A percentile compares a stretch with the other conserved stretches of the same genome.
These are phyloP conservation scores for Tiphia femorata DNA, from an alignment of 2,888 invertebrate species.

Conservation along the genomic window DNA sequence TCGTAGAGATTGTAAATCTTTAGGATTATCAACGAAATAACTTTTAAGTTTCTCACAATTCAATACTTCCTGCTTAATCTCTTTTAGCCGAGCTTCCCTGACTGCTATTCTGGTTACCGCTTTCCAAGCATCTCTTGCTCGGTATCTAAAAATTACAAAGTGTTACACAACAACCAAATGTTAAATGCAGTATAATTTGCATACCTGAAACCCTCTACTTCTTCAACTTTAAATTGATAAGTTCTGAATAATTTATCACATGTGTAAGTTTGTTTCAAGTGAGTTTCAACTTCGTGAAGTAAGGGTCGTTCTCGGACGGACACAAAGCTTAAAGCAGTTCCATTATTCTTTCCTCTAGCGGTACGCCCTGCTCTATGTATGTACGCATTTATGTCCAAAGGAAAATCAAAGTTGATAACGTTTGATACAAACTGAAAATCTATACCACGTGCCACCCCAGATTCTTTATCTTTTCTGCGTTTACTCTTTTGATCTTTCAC, in stretches of 20 bases:
- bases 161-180: not conserved
- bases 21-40: constrained; percentile 93
- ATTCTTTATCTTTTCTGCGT: constrained; percentile 89
- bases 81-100: constrained; percentile 92
- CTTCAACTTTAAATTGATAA: constrained; percentile 94
- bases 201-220: constrained; percentile 92
- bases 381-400: constrained; percentile 88
- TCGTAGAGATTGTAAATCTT: constrained; percentile 86
- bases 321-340: constrained; percentile 91
- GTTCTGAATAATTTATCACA: constrained; percentile 77
- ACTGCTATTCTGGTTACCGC: constrained; percentile 95
- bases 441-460: constrained; percentile 95
- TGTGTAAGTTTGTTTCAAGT: constrained; percentile 77
- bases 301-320: constrained; percentile 82
- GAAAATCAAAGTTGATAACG: constrained; percentile 99
- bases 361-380: constrained; percentile 96
- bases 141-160: constrained; percentile 73
- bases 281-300: constrained; percentile 82
- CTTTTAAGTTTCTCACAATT: constrained; percentile 92
- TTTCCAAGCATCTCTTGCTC: constrained; percentile 95
- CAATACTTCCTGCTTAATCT: constrained; percentile 94
- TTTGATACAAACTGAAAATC: constrained; percentile 98
- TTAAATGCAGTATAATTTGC: not conserved
- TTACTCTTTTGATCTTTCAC: constrained; percentile 69
- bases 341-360: constrained; percentile 88